Evolutionary conservation across 2,113 vertebrate species (phyloP).

Genomic region (Chionomys nivalis): DNA sequence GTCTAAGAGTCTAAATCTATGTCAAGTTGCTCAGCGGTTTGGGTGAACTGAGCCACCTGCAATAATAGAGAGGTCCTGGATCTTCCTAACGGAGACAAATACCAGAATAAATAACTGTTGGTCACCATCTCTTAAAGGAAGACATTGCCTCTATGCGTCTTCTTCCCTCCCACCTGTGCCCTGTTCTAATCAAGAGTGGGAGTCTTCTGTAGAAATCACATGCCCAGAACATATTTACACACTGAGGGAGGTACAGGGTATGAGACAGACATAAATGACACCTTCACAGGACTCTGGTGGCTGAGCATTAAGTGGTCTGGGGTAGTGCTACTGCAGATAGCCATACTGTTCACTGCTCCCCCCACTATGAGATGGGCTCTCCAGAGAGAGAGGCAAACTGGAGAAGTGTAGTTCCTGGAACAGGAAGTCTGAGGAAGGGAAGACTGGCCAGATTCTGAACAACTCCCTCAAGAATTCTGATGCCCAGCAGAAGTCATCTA

Average conservation of each 20-base stretch:
- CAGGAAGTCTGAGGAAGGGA: background rate
- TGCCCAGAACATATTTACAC: background rate
- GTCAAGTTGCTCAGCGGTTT: constrained; percentile 1
- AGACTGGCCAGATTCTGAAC: background rate
- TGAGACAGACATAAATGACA: background rate
- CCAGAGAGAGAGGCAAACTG: background rate
- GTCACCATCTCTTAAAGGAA: background rate
- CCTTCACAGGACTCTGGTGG: background rate
- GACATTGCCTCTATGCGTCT: background rate
- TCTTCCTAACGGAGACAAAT: background rate
- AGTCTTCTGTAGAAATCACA: background rate
- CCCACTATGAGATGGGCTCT: background rate
- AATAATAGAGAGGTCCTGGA: background rate
- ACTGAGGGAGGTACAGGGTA: background rate
- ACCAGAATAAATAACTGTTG: background rate
- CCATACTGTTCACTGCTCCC: background rate
- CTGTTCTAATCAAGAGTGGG: background rate
- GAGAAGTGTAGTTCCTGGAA: background rate
- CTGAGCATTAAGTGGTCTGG: background rate
- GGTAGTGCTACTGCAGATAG: background rate
- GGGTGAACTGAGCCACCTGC: background rate
- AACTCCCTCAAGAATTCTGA: background rate
- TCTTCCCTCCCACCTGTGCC: background rate
- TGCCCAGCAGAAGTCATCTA: background rate
- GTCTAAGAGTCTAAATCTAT: background rate